Evolutionary conservation across 2,113 vertebrate genomes (phyloP).

Genomic region (Pachycephala philippinensis): DNA sequence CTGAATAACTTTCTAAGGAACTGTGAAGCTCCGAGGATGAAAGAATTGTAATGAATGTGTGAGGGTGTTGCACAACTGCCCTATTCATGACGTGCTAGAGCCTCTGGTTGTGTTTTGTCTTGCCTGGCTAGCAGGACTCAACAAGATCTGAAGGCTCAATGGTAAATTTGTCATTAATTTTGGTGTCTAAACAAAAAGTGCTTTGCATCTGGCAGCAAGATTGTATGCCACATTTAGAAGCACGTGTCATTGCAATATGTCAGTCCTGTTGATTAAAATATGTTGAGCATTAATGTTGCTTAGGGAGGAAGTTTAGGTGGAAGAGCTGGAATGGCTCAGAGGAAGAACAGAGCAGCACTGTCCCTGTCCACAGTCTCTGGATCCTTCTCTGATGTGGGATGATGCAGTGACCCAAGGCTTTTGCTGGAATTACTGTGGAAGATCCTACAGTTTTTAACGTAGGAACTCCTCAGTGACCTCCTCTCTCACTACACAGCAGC

Average conservation of each 20-base stretch:
- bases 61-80: neutral
- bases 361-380: neutral
- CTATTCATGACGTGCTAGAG: neutral
- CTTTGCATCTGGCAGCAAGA: neutral
- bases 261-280: neutral
- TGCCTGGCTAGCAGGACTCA: neutral
- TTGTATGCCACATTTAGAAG: neutral
- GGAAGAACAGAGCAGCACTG: neutral
- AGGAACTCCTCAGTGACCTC: neutral
- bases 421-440: neutral
- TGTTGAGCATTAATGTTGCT: neutral
- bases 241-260: neutral
- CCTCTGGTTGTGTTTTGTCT: neutral
- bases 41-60: neutral
- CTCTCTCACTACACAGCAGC: neutral
- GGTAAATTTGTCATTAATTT: neutral
- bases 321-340: neutral
- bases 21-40: neutral
- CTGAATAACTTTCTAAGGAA: neutral
- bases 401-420: neutral
- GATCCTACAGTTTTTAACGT: neutral
- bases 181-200: neutral
- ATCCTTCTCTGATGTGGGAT: accelerated
- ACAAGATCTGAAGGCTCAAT: neutral
- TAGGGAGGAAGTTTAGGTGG: neutral